Base-by-base conservation (phyloP, 2,888 invertebrate genomes). In the Tanypteryx hageni region DNA sequence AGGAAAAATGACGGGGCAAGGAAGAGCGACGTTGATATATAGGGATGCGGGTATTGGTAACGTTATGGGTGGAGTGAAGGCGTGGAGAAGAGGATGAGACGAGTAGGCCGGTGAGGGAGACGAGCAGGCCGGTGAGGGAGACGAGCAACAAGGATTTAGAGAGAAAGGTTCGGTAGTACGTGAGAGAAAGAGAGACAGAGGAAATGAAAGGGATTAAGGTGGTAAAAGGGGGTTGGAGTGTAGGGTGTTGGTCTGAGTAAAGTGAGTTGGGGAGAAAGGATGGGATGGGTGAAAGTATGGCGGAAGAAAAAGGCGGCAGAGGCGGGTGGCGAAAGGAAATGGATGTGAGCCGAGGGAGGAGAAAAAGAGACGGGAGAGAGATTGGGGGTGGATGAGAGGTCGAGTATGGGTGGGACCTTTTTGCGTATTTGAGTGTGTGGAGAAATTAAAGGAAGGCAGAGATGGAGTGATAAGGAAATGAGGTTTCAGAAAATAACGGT, bases 1-100 rank as follows among this genome's bases (percentile, higher is more conserved):
- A n/a, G 64, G 64, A 64, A 68, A 68, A 68, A 68, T n/a, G 68
- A n/a, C 22, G 68, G 68, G n/a, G 68, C 9, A 68, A 18, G 64
- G 64, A 64, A 64, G 64, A n/a, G 18, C 9, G 68, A 68, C 68
- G 68, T 68, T 68, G 68, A 68, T 68, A 68, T 16, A 68, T 68
- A 22, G n/a, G 22, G 68, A n/a, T 1, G 44, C 44, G 44, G 44
- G 44, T 44, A 44, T 44, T 44, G 44, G 44, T 44, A 44, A 44
- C 44, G 44, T 5, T 44, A 3, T 44, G 8, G 68, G 68, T 68
- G 68, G 7, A 22, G 68, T 9, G 3, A 64, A 16, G n/a, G 64
- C 0, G 64, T 14, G 16, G 64, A 14, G 64, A 61, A 18, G 0
- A 64, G 64, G 18, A 64, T 64, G 16, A n/a, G n/a, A n/a, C n/a